Evolutionary conservation across 2,888 invertebrate species (phyloP), one percentile per base, ranked within the genome.

Genomic region (Rutpela maculata): DNA sequence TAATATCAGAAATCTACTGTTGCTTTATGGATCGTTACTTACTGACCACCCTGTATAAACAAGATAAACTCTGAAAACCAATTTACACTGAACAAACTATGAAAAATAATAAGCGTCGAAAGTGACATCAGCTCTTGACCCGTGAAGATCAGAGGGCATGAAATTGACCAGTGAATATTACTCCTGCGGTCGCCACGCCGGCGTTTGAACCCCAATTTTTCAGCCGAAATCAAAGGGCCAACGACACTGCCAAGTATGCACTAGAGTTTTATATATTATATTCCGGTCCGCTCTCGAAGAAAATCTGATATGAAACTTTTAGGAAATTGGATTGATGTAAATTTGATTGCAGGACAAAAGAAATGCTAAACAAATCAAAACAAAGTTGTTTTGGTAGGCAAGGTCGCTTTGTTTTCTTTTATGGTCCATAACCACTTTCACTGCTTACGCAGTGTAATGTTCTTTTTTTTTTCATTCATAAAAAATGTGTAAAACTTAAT

Each of bases 111-210:
- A n/a, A n/a, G 15, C n/a, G 6, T 43, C 15, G 11, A 15, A 15
- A 43, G 43, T 43, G 43, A 43, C 43, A 12, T 5, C 43, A 50
- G n/a, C 15, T 1, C 50, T n/a, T 50, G 50, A 50, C 50, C 50
- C n/a, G 50, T 50, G 50, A 50, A n/a, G n/a, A 50, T 50, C 50
- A 50, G 15, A 12, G 31, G n/a, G 31, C 62, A 62, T 62, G 6
- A 62, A 62, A 62, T 62, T 62, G 62, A 31, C 62, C 62, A 62
- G n/a, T 62, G 62, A 62, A 62, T 12, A 62, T 62, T n/a, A 50
- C n/a, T 50, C n/a, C 50, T 31, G 62, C 35, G 62, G 62, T 62
- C 26, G 22, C 26, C 2, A 31, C 9, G 15, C n/a, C 62, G 50
- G 50, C n/a, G 50, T 50, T 31, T 31, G 31, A 59, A 19, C 59